Percentiles rank a stretch among this genome's conserved stretches.
Conservation (phyloP, 1,140 invertebrate species). For the Drosophila ohnishii region DNA sequence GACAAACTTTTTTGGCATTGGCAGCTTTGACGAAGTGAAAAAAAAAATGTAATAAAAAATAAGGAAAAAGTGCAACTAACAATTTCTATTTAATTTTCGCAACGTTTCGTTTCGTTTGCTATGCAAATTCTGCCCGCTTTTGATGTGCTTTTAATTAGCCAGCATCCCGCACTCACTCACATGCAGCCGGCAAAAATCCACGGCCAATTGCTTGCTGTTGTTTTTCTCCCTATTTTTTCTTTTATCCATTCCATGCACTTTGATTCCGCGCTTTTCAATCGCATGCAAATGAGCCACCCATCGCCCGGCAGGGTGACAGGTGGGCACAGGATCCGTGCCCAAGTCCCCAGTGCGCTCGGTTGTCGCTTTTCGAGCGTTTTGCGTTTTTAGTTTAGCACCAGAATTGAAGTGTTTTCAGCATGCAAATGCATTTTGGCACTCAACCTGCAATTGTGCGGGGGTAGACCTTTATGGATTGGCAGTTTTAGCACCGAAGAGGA, state of each 20-base stretch:
- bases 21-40: slow-evolving; percentile 63
- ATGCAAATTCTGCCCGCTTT: slow-evolving; percentile 68
- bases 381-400: slow-evolving; percentile 71
- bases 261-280: slow-evolving; percentile 62
- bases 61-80: slow-evolving; percentile 58
- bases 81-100: slow-evolving; percentile 70
- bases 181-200: slow-evolving; percentile 54
- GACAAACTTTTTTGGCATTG: slow-evolving; percentile 61
- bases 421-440: slow-evolving; percentile 71
- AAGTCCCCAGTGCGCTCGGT: slow-evolving; percentile 34
- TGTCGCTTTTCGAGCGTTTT: slow-evolving; percentile 57
- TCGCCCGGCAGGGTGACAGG: slow-evolving; percentile 17
- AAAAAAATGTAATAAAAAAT: neutral
- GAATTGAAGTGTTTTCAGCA: slow-evolving; percentile 71
- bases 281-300: slow-evolving; percentile 63
- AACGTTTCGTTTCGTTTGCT: slow-evolving; percentile 70
- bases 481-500: slow-evolving; percentile 2
- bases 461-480: slow-evolving; percentile 20
- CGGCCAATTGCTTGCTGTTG: slow-evolving; percentile 65
- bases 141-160: slow-evolving; percentile 75
- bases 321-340: slow-evolving; percentile 10
- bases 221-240: slow-evolving; percentile 32
- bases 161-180: slow-evolving; percentile 32
- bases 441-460: slow-evolving; percentile 49
- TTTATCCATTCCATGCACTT: slow-evolving; percentile 62